Conservation (phyloP, 2,113 vertebrate species). For the Hepsetus odoe region DNA sequence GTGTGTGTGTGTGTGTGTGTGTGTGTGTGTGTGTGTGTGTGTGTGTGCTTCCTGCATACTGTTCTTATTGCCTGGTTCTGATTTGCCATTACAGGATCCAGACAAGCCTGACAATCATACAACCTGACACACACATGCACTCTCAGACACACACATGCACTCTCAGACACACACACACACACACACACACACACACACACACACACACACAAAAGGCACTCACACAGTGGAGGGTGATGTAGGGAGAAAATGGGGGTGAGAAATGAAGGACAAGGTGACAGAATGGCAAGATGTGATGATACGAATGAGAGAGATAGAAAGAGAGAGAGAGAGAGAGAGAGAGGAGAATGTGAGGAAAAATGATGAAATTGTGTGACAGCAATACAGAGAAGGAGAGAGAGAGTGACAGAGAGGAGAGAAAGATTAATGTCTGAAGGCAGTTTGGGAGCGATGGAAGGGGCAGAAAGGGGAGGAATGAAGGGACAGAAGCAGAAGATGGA, state of each 20-base stretch:
- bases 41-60: no score
- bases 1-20: no score
- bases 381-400: not conserved
- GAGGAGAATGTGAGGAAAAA: not conserved
- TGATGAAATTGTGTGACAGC: conserved; percentile 6
- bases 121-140: no score
- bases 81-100: no score
- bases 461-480: not conserved
- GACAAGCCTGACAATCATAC: no score
- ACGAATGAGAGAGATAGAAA: not conserved
- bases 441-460: not conserved
- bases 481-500: not conserved
- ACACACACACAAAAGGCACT: no score
- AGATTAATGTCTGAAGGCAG: conserved; percentile 17
- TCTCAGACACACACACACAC: not conserved
- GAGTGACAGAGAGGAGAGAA: not conserved
- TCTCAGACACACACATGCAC: no score
- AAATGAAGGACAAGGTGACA: not conserved
- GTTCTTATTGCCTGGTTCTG: no score
- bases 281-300: not conserved
- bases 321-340: not conserved
- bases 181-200: not conserved
- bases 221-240: not conserved
- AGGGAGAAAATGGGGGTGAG: not conserved
- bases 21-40: no score